Base-by-base conservation (phyloP, 1,140 invertebrate genomes). In the Copidosoma floridanum region DNA sequence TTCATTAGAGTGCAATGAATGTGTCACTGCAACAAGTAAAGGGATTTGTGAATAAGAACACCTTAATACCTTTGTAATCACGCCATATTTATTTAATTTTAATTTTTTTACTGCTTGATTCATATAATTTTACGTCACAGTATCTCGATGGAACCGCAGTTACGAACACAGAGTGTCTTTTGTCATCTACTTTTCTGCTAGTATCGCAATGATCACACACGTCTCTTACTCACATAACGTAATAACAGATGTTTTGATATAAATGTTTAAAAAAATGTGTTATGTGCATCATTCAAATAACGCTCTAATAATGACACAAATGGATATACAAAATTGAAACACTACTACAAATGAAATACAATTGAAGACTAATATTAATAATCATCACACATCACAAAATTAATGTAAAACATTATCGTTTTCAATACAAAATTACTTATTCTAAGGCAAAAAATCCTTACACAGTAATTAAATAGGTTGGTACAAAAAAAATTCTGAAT, bases 81-180 rank as follows among this genome's bases (percentile, higher is more conserved):
- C 47, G 20, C 10, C 43, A 43, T 46, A 56, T 56, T 56, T 56
- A 46, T 56, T 56, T 37, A 56, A 20, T 56, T 56, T 56, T 46
- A 27, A 56, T 24, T n/a, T n/a, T n/a, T n/a, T n/a, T n/a, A n/a
- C n/a, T n/a, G n/a, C n/a, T n/a, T n/a, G n/a, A n/a, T n/a, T n/a
- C n/a, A n/a, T n/a, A 43, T 43, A 29, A 41, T 23, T 43, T 54
- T 40, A 21, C 38, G n/a, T 54, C 23, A 24, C 38, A 54, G 52
- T 54, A 43, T 54, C 38, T n/a, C 52, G 52, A 54, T 54, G 21
- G n/a, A 43, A 29, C 43, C 52, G 24, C 26, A 53, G 38, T 16
- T 40, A 53, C 21, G 40, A 54, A 43, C 29, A 54, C 20, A 55
- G 35, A 44, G 38, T 29, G 18, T 18, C 16, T 54, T 51, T 43